Conservation (phyloP, 2,797 vertebrate genomes). For the Pantherophis vulpinus region DNA sequence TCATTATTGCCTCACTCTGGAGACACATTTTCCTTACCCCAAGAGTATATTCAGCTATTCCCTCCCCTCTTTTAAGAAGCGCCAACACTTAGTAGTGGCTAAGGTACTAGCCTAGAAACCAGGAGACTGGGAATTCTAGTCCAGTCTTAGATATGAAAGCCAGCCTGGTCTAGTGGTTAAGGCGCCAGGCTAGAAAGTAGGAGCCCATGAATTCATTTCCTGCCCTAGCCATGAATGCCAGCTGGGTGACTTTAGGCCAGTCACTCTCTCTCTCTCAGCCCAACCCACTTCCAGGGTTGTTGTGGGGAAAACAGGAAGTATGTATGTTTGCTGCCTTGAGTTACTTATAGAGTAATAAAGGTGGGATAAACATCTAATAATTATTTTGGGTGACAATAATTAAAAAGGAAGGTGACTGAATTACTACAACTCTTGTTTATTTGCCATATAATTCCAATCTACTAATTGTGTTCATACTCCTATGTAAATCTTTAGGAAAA, state of each 20-base stretch:
- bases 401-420: background rate
- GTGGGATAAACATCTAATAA: background rate
- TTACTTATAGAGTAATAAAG: background rate
- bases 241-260: background rate
- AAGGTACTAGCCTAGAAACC: background rate
- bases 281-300: background rate
- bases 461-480: background rate
- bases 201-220: background rate
- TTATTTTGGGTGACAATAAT: background rate
- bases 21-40: background rate
- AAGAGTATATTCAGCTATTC: background rate
- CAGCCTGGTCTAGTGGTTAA: background rate
- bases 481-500: background rate
- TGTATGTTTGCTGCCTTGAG: background rate
- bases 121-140: no score
- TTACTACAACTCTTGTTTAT: background rate
- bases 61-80: background rate
- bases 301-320: background rate
- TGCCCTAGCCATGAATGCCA: background rate
- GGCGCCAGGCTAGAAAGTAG: no score
- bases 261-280: no score
- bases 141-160: no score
- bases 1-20: background rate
- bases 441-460: background rate
- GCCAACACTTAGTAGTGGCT: background rate